Evolutionary conservation across 2,888 invertebrate species (phyloP).

Genomic region (Sympetrum striolatum): DNA sequence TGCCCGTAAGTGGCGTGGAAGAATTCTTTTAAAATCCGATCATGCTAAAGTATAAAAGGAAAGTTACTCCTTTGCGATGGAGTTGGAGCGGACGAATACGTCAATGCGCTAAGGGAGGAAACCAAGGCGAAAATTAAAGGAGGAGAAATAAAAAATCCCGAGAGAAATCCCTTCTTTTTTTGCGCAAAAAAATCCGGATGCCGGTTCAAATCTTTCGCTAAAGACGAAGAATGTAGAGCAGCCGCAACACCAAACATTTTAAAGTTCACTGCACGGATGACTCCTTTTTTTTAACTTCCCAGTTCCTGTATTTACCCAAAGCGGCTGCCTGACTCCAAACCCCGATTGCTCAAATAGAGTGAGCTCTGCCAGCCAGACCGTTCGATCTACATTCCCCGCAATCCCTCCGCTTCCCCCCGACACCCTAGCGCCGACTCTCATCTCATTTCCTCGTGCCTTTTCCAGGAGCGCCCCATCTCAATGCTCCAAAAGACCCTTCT

Average conservation of each 20-base stretch:
- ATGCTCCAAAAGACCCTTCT: neutral
- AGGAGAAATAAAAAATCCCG: neutral
- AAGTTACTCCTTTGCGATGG: neutral
- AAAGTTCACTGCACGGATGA: constrained; percentile 31
- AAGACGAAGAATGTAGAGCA: neutral
- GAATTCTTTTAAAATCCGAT: neutral
- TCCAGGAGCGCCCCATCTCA: neutral
- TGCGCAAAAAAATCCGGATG: neutral
- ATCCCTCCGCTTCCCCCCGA: neutral
- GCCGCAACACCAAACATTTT: constrained; percentile 16
- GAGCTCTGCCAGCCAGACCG: constrained; percentile 20
- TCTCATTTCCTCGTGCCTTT: neutral
- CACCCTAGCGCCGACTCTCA: neutral
- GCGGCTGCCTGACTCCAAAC: constrained; percentile 32
- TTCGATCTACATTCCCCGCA: constrained; percentile 17
- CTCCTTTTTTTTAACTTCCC: neutral
- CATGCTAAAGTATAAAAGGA: neutral
- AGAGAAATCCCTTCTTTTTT: neutral
- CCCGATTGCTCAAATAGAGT: constrained; percentile 34
- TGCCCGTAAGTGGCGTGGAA: neutral
- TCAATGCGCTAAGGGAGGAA: neutral
- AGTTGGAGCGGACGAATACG: neutral
- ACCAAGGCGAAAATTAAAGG: neutral
- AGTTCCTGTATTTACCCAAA: constrained; percentile 27
- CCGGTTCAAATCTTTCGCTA: neutral